Evolutionary conservation across 1,140 invertebrate species (phyloP).

Genomic region (Tribolium castaneum): DNA sequence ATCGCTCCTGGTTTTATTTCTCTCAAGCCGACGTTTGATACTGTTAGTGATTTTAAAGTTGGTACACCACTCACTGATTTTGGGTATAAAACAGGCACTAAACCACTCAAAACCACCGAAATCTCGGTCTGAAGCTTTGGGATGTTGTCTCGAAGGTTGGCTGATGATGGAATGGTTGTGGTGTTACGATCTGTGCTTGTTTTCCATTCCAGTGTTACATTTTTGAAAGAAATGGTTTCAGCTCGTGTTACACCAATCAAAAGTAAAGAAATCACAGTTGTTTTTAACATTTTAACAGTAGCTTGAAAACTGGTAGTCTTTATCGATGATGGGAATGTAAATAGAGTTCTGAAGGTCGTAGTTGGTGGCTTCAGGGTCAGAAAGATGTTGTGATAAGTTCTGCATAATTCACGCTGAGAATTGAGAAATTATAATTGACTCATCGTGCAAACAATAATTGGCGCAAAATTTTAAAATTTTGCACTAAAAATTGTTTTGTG

Average conservation of each 20-base stretch:
- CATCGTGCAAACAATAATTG: no score
- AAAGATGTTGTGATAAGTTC: no score
- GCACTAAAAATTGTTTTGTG: no score
- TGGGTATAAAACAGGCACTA: background rate
- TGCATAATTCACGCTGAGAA: no score
- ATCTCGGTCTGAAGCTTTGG: background rate
- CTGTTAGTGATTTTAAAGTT: background rate
- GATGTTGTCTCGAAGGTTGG: background rate
- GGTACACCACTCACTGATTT: background rate
- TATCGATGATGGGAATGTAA: background rate
- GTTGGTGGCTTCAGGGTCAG: no score
- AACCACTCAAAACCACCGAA: background rate
- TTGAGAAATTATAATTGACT: no score
- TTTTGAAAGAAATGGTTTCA: background rate
- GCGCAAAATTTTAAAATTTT: no score
- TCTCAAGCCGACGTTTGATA: background rate
- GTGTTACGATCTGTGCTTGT: background rate
- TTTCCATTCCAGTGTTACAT: background rate
- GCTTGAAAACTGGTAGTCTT: background rate
- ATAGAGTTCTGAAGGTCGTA: background rate
- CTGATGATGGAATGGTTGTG: background rate
- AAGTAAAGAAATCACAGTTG: background rate
- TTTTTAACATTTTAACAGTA: background rate
- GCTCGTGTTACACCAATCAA: background rate
- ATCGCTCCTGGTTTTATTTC: background rate